Conservation (phyloP, 2,113 vertebrate genomes). For the Lepus timidus region DNA sequence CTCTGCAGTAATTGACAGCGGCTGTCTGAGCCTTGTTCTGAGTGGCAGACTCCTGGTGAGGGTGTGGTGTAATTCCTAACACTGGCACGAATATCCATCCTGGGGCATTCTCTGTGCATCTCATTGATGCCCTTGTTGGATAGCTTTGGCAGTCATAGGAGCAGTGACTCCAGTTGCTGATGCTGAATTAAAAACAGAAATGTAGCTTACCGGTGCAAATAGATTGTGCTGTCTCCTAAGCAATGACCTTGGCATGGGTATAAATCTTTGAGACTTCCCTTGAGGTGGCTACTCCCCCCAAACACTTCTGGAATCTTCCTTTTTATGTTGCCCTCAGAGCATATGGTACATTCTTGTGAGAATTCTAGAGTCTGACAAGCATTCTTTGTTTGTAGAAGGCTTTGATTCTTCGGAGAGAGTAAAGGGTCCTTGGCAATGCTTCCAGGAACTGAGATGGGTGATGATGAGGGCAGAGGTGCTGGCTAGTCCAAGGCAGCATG, state of each 20-base stretch:
- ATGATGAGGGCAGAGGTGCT: neutral
- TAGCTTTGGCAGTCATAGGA: neutral
- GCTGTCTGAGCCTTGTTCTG: neutral
- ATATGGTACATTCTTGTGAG: neutral
- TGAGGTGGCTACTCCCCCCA: slow-evolving; percentile 19
- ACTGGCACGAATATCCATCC: neutral
- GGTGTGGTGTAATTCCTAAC: neutral
- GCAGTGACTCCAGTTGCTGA: slow-evolving; percentile 16
- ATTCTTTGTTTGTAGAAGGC: neutral
- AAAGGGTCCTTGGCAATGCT: neutral
- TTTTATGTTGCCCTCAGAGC: slow-evolving; percentile 48
- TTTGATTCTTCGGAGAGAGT: slow-evolving; percentile 29
- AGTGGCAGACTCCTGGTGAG: neutral
- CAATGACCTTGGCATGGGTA: slow-evolving; percentile 48
- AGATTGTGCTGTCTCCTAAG: slow-evolving; percentile 65
- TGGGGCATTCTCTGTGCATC: rapidly evolving
- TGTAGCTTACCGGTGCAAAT: slow-evolving; percentile 37
- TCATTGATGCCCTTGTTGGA: neutral
- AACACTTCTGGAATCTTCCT: slow-evolving; percentile 40
- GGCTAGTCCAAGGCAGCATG: neutral
- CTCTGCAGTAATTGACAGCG: slow-evolving; percentile 56
- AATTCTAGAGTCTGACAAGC: slow-evolving; percentile 13
- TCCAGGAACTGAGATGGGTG: neutral
- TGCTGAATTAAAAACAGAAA: slow-evolving; percentile 25
- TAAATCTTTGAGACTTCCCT: slow-evolving; percentile 47